These are phyloP conservation scores for Eupithecia abbreviata DNA, from an alignment of 2,888 invertebrate genomes.

Conservation along the genomic window DNA sequence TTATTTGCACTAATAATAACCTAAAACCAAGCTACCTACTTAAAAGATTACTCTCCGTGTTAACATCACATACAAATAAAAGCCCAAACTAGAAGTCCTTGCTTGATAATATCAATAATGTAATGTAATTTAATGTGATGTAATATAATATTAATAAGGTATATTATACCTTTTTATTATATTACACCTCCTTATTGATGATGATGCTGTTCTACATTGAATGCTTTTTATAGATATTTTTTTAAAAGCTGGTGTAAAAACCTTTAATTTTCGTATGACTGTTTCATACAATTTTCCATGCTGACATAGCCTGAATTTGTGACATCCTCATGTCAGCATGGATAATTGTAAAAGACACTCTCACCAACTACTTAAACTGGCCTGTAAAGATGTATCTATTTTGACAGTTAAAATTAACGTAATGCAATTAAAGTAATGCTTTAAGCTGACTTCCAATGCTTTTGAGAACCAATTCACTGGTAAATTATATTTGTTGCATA, in stretches of 20 bases:
- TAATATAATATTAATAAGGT: too few relatives aligned
- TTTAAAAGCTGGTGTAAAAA: too few relatives aligned
- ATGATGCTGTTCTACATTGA: not conserved
- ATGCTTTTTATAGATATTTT: not conserved
- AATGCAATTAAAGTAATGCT: not conserved
- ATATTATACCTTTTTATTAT: too few relatives aligned
- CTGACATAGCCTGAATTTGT: too few relatives aligned
- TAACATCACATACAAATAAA: not conserved
- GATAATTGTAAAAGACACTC: too few relatives aligned
- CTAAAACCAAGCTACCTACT: not conserved
- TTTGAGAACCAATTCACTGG: not conserved
- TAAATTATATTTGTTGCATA: not conserved
- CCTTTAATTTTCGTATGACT: too few relatives aligned
- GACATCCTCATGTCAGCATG: too few relatives aligned
- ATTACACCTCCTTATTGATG: not conserved
- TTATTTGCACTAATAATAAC: constrained; percentile 9
- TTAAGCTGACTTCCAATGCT: not conserved
- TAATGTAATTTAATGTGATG: too few relatives aligned
- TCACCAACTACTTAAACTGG: too few relatives aligned
- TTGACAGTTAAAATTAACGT: not conserved
- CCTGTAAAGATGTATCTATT: not conserved
- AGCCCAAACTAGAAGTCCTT: not conserved
- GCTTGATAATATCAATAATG: too few relatives aligned
- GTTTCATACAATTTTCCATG: too few relatives aligned
- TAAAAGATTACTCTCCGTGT: not conserved